Evolutionary conservation across 2,888 invertebrate species (phyloP).

Genomic region (Tanaodytes sp.): DNA sequence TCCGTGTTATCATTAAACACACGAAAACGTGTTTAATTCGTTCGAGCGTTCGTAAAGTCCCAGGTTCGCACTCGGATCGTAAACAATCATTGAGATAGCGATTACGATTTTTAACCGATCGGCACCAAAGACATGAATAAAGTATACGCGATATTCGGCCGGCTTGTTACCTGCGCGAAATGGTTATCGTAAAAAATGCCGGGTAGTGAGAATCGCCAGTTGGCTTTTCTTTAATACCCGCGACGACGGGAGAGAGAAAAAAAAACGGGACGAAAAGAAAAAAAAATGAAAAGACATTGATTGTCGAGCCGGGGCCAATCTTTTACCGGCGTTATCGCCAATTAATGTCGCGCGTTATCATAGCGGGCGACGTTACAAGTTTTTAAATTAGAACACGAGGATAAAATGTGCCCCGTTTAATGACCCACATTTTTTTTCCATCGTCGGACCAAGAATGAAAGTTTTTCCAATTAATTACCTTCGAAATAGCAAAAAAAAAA

Average conservation of each 20-base stretch:
- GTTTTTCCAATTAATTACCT: too few species aligned
- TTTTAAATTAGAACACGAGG: slow-evolving; percentile 32
- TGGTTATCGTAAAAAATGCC: slow-evolving; percentile 38
- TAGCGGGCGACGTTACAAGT: slow-evolving; percentile 27
- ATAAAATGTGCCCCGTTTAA: too few species aligned
- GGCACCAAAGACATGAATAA: slow-evolving; percentile 23
- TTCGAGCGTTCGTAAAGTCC: slow-evolving; percentile 21
- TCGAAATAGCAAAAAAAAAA: too few species aligned
- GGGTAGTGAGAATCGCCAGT: slow-evolving; percentile 36
- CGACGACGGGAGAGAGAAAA: slow-evolving; percentile 17
- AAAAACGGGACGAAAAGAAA: too few species aligned
- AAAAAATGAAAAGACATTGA: too few species aligned
- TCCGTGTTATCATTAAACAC: slow-evolving; percentile 35
- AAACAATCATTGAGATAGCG: slow-evolving; percentile 36
- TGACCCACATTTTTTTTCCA: too few species aligned
- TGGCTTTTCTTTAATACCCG: slow-evolving; percentile 4
- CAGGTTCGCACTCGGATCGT: slow-evolving; percentile 15
- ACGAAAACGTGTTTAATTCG: slow-evolving; percentile 36
- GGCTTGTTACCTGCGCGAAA: slow-evolving; percentile 31
- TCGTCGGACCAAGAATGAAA: too few species aligned
- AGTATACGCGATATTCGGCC: slow-evolving; percentile 35
- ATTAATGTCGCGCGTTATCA: slow-evolving; percentile 34
- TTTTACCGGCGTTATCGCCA: slow-evolving; percentile 36
- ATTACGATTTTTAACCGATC: slow-evolving; percentile 38
- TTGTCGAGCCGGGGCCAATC: slow-evolving; percentile 33